phyloP scores from a whole-genome alignment of 2,888 invertebrate genomes.

The Patella depressa region DNA sequence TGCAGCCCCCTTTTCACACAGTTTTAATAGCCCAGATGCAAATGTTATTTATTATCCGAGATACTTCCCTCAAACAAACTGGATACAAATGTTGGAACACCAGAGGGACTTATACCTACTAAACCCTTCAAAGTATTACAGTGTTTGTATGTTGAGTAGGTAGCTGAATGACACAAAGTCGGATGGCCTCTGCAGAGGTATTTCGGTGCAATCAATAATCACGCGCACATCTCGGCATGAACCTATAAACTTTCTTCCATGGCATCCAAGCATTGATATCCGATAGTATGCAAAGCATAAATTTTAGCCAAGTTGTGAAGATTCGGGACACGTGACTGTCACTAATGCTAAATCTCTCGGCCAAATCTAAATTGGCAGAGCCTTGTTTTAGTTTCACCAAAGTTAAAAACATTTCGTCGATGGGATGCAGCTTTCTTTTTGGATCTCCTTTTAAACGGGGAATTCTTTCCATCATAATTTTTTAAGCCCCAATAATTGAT shows the following conservation, averaged over 20 bases:
- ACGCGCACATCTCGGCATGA: neutral
- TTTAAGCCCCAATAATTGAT: neutral
- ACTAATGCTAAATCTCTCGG: slow-evolving; percentile 12
- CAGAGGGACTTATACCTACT: slow-evolving; percentile 17
- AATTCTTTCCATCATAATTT: neutral
- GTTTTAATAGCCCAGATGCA: slow-evolving; percentile 15
- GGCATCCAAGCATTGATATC: slow-evolving; percentile 12
- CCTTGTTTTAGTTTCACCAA: slow-evolving; percentile 8
- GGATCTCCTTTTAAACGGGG: neutral
- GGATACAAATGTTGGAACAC: slow-evolving; percentile 16
- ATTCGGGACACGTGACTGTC: slow-evolving; percentile 10
- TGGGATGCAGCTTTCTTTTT: neutral
- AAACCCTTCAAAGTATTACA: slow-evolving; percentile 18
- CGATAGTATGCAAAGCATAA: slow-evolving; percentile 4
- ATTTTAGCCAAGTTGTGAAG: slow-evolving; percentile 17
- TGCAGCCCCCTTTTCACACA: slow-evolving; percentile 10
- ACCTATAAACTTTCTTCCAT: neutral
- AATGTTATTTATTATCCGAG: slow-evolving; percentile 22
- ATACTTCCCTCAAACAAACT: slow-evolving; percentile 18
- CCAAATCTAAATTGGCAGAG: slow-evolving; percentile 10
- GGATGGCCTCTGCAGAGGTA: neutral
- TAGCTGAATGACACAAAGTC: slow-evolving; percentile 13
- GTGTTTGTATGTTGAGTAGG: slow-evolving; percentile 16
- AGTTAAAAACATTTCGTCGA: neutral
- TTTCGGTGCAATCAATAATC: slow-evolving; percentile 10